Conservation (phyloP, 2,888 invertebrate species). For the Bhutanitis thaidina region DNA sequence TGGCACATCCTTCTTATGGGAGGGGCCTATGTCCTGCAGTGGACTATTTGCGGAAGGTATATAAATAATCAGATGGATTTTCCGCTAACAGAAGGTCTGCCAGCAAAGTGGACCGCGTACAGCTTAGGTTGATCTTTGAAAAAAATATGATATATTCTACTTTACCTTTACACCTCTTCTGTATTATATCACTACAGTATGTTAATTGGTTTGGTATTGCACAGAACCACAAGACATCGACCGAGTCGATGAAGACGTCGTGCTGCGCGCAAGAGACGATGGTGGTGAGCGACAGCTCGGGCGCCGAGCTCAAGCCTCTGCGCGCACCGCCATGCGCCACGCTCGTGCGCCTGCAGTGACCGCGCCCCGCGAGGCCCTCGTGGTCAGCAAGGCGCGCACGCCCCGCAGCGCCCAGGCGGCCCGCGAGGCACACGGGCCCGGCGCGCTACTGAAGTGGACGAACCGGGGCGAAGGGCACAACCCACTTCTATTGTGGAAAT, state of each 20-base stretch:
- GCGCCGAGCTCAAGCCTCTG: conserved; percentile 58
- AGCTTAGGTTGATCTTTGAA: no score
- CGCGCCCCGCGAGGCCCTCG: conserved; percentile 25
- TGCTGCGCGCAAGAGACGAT: conserved; percentile 67
- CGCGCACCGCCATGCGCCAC: conserved; percentile 31
- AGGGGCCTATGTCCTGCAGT: no score
- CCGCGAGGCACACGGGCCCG: conserved; percentile 9
- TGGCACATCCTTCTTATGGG: no score
- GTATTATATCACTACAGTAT: neutral
- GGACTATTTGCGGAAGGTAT: no score
- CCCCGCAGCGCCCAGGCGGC: conserved; percentile 32
- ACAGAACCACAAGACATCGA: conserved; percentile 66
- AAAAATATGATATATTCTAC: no score
- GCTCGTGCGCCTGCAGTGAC: conserved; percentile 38
- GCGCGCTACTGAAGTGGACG: neutral
- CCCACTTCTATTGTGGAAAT: neutral
- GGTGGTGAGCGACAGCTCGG: conserved; percentile 59
- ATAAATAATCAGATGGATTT: no score
- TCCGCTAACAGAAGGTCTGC: no score
- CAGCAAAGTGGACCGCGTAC: no score
- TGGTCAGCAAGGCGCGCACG: conserved; percentile 26
- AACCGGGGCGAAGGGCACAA: neutral
- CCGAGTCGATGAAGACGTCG: conserved; percentile 67
- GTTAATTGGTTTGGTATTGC: neutral
- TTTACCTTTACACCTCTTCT: conserved; percentile 49